Base-by-base conservation (phyloP, 2,113 vertebrate species). In the Spilogale gracilis region DNA sequence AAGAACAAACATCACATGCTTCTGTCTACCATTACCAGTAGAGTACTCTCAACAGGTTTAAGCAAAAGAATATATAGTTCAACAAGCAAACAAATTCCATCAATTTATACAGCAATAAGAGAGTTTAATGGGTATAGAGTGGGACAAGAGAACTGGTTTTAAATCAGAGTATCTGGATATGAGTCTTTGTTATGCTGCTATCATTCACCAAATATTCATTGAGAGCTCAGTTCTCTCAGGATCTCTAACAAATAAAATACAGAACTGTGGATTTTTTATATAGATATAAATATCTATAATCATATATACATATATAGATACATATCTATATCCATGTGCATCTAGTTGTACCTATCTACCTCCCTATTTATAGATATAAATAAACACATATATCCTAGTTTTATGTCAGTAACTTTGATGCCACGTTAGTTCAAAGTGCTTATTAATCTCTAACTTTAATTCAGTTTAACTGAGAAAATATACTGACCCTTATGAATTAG, bases 381-480 rank as follows among this genome's bases (percentile, higher is more conserved):
- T 27, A 78, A 30, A 65, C 6, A 5, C 43, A 54, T 30, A 67
- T 9, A 56, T 76, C 9, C 8, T 23, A 48, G 16, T 48, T 76
- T 45, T 65, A 56, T 48, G 32, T 65, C 86, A 90, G 54, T 61
- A 81, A 27, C 2, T 92, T 60, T 63, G 43, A 89, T 87, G 14
- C 2, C n/a, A 82, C 2, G 0, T 92, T 83, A 83, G 20, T 67
- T 78, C 23, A 80, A 73, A 83, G 6, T 58, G 6, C 11, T 88
- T 88, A 21, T 96, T 84, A 96, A 81, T 85, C 32, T 43, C 7
- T 3, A 80, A 71, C n/a, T 2, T 87, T 93, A 87, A 79, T 65
- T 87, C n/a, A 96, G 13, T 50, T 92, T 95, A 89, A 82, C 6
- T 45, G 80, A 61, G 2, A 8, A 87, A 78, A 69, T 79, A 60